Evolutionary conservation across 2,888 invertebrate genomes (phyloP), one percentile per base, ranked within the genome.

Genomic region (Lepas anatifera): DNA sequence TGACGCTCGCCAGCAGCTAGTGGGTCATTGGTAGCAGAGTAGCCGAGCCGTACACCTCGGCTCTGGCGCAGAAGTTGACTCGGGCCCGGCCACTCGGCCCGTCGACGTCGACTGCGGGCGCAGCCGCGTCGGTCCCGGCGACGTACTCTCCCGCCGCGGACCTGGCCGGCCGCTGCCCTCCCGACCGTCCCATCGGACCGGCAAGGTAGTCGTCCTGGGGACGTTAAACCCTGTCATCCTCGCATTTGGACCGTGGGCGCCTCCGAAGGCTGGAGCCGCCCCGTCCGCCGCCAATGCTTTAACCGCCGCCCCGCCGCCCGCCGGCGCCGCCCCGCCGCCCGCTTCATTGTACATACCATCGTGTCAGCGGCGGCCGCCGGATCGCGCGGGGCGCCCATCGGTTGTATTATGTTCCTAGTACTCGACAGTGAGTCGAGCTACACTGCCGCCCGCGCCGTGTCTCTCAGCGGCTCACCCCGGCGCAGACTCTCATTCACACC

Each of bases 401-500:
- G 58, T 58, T 58, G 32, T 58, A 58, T 58, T 58, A 58, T 58
- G 58, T 58, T 58, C 58, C 58, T 58, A 58, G 3, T 48, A 35
- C 6, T 16, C 52, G 52, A 13, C 52, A 8, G 25, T 7, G 52
- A 32, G 35, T 13, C 35, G n/a, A n/a, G n/a, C n/a, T n/a, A n/a
- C n/a, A n/a, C n/a, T n/a, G n/a, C n/a, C n/a, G n/a, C n/a, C n/a
- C n/a, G n/a, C n/a, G n/a, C n/a, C n/a, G n/a, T n/a, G n/a, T n/a
- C n/a, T n/a, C n/a, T n/a, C n/a, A n/a, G n/a, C n/a, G 50, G n/a
- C n/a, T n/a, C n/a, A n/a, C n/a, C n/a, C n/a, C n/a, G n/a, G n/a
- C n/a, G n/a, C n/a, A n/a, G n/a, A n/a, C n/a, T n/a, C n/a, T n/a
- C n/a, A n/a, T n/a, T n/a, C n/a, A n/a, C n/a, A n/a, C n/a, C n/a